phyloP scores from a whole-genome alignment of 2,113 vertebrate species.

The Leptocoma aspasia region DNA sequence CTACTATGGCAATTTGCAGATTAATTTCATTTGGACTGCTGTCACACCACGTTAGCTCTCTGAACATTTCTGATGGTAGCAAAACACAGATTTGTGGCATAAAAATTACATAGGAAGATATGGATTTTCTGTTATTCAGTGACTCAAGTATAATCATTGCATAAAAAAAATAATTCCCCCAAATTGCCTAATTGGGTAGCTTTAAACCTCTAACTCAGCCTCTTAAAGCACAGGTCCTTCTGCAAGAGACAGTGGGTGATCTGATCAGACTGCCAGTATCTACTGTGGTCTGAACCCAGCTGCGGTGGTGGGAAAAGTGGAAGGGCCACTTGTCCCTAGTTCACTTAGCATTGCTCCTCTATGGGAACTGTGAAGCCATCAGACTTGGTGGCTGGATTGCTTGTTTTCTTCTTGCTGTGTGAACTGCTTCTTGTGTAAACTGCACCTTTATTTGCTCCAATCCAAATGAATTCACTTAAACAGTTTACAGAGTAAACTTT shows the following conservation, averaged over 20 bases:
- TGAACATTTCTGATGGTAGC: background rate
- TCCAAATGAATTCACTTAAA: background rate
- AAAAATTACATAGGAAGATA: background rate
- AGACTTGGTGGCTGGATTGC: background rate
- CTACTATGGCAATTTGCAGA: background rate
- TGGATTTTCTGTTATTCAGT: background rate
- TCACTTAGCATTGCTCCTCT: background rate
- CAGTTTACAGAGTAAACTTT: background rate
- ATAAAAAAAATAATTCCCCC: background rate
- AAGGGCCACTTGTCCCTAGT: background rate
- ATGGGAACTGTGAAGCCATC: background rate
- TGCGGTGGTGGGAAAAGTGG: background rate
- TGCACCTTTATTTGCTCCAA: background rate
- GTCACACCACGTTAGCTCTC: slow-evolving; percentile 24
- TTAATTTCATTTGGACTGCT: slow-evolving; percentile 42
- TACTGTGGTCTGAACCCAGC: background rate
- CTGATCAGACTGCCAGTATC: background rate
- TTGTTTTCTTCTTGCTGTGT: background rate
- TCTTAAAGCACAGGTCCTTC: background rate
- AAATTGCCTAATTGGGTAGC: background rate
- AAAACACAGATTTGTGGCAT: background rate
- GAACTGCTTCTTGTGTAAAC: background rate
- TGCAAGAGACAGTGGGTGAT: background rate
- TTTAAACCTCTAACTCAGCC: background rate
- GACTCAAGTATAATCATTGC: background rate